Conservation (phyloP, 2,888 invertebrate genomes). For the Troides oblongomaculatus region DNA sequence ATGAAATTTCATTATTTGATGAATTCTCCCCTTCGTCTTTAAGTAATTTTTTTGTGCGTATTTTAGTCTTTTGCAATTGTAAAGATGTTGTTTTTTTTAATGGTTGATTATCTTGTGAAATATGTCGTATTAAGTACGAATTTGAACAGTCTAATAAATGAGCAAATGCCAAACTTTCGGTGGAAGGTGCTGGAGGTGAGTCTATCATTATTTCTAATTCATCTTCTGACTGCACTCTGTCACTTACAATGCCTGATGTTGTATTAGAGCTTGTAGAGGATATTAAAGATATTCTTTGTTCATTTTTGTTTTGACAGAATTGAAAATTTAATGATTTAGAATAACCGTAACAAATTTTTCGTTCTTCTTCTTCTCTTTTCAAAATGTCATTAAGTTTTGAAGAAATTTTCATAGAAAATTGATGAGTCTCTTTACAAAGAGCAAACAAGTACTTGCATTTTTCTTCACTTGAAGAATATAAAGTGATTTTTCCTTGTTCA, state of each 20-base stretch:
- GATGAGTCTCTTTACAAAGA: slow-evolving; percentile 95
- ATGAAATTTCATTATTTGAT: slow-evolving; percentile 46
- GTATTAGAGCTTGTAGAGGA: slow-evolving; percentile 97
- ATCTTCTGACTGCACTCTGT: slow-evolving; percentile 96
- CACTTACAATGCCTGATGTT: slow-evolving; percentile 97
- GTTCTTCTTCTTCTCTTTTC: slow-evolving; percentile 88
- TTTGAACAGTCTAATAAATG: slow-evolving; percentile 85
- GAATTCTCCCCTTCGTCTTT: slow-evolving; percentile 56
- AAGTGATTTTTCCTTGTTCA: slow-evolving; percentile 91
- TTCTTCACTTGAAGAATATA: slow-evolving; percentile 95
- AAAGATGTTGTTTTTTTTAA: slow-evolving; percentile 63
- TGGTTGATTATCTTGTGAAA: slow-evolving; percentile 54
- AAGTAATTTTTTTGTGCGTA: slow-evolving; percentile 48
- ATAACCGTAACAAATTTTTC: slow-evolving; percentile 87
- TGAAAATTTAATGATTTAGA: slow-evolving; percentile 82
- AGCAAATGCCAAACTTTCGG: slow-evolving; percentile 90
- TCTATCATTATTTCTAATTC: slow-evolving; percentile 94
- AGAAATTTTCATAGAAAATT: slow-evolving; percentile 96
- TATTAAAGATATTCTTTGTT: slow-evolving; percentile 93
- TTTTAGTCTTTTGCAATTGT: slow-evolving; percentile 61
- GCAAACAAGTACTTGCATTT: slow-evolving; percentile 94
- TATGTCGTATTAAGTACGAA: slow-evolving; percentile 63
- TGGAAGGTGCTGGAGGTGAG: slow-evolving; percentile 90
- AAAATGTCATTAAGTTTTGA: slow-evolving; percentile 90
- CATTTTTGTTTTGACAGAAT: slow-evolving; percentile 83